Conservation (phyloP, 2,888 invertebrate genomes). For the Archaeoteleia sp. region DNA sequence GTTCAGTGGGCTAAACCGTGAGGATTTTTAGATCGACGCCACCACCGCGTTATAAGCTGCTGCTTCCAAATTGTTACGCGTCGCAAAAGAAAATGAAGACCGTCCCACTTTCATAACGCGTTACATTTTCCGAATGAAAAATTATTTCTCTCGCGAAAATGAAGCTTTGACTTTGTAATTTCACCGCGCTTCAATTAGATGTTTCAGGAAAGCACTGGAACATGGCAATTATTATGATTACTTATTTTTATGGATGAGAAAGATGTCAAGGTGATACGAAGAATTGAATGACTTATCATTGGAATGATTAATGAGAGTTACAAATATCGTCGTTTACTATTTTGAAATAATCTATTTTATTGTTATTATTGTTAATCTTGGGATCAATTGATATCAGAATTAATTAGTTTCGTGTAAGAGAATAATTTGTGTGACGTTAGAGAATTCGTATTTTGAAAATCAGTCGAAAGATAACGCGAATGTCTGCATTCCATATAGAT, state of each 20-base stretch:
- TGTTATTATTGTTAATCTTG: too few species aligned
- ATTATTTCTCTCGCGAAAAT: slow-evolving; percentile 11
- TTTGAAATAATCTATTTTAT: too few species aligned
- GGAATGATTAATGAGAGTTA: too few species aligned
- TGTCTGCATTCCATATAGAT: slow-evolving; percentile 1
- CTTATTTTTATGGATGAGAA: too few species aligned
- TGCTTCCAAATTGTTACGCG: slow-evolving; percentile 30
- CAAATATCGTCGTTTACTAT: too few species aligned
- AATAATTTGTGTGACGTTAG: slow-evolving; percentile 1
- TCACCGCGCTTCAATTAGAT: slow-evolving; percentile 24
- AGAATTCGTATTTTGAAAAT: neutral
- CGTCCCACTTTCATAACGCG: slow-evolving; percentile 17
- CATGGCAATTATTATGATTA: too few species aligned
- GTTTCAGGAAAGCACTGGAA: slow-evolving; percentile 3
- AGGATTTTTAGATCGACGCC: slow-evolving; percentile 28
- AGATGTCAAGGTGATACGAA: too few species aligned
- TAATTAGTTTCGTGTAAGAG: too few species aligned
- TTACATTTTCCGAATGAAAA: slow-evolving; percentile 24
- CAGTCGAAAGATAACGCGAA: slow-evolving; percentile 5
- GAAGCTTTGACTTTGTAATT: slow-evolving; percentile 10
- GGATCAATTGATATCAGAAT: too few species aligned
- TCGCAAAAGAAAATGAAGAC: slow-evolving; percentile 30
- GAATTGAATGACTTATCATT: too few species aligned
- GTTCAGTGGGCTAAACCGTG: slow-evolving; percentile 18
- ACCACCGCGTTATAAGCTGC: slow-evolving; percentile 14